phyloP scores from a whole-genome alignment of 2,797 vertebrate species.

The Ctenochaetus hawaiiensis region DNA sequence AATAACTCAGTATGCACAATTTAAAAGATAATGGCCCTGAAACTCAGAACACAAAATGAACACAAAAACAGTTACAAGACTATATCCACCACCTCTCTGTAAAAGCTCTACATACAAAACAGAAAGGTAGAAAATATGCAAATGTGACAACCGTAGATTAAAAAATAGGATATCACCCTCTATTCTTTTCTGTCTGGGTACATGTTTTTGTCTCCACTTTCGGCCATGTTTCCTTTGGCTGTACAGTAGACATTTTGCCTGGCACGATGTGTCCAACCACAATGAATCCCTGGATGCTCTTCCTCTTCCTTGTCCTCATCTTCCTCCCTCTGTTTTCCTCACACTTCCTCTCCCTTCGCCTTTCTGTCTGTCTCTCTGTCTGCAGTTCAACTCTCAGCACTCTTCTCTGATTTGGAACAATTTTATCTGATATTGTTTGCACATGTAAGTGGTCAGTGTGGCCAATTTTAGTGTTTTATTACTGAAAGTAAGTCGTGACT shows the following conservation, averaged over 20 bases:
- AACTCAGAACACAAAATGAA: not conserved
- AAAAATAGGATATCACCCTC: conserved; percentile 10
- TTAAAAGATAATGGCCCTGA: not conserved
- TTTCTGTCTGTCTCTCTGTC: not conserved
- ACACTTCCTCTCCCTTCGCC: not conserved
- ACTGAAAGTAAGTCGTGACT: not conserved
- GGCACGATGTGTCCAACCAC: conserved; percentile 32
- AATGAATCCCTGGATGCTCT: conserved; percentile 42
- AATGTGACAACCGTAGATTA: not conserved
- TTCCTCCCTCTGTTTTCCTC: conserved; percentile 50
- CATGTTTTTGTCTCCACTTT: conserved; percentile 37
- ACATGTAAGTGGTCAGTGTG: not conserved
- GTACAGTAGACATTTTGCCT: conserved; percentile 29
- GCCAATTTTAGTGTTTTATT: conserved; percentile 13
- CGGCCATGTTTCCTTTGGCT: conserved; percentile 45
- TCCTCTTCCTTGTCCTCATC: conserved; percentile 58
- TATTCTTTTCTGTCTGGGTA: conserved; percentile 37
- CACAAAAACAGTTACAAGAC: not conserved
- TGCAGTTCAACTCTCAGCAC: not conserved
- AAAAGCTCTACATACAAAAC: not conserved
- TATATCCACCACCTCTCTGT: not conserved
- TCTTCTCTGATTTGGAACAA: conserved; percentile 1
- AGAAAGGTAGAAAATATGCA: not conserved
- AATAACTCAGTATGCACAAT: too few species aligned
- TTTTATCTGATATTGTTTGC: conserved; percentile 20